phyloP scores from a whole-genome alignment of 2,888 invertebrate species.

The Danaus chrysippus region DNA sequence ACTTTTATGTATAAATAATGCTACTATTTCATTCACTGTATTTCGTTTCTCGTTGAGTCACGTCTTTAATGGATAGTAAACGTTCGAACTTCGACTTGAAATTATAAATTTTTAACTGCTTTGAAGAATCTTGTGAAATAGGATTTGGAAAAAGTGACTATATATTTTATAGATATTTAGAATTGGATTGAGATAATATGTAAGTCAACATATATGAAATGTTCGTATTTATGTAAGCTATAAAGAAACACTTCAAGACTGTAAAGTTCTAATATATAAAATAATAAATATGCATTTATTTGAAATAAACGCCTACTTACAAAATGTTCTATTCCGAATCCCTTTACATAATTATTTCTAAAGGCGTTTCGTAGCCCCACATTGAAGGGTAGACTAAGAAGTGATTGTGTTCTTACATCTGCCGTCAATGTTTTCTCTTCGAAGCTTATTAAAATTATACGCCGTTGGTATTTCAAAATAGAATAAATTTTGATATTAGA shows the following conservation, averaged over 20 bases:
- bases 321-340: not conserved
- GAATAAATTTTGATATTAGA: conserved; percentile 33
- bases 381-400: conserved; percentile 28
- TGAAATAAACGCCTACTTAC: too few relatives aligned
- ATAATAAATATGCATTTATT: too few relatives aligned
- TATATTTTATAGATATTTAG: not conserved
- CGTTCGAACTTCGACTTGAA: conserved; percentile 8
- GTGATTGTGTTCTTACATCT: conserved; percentile 37
- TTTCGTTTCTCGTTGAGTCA: conserved; percentile 15
- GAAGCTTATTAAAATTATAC: conserved; percentile 58
- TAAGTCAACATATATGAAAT: too few relatives aligned
- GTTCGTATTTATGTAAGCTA: too few relatives aligned
- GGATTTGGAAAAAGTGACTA: conserved; percentile 1
- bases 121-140: too few relatives aligned
- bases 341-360: conserved; percentile 5
- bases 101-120: conserved; percentile 3
- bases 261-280: too few relatives aligned
- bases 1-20: conserved; percentile 23
- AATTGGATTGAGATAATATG: not conserved
- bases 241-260: too few relatives aligned
- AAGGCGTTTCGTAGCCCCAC: conserved; percentile 44
- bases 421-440: conserved; percentile 55
- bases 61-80: conserved; percentile 14
- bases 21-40: conserved; percentile 13
- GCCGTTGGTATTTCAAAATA: conserved; percentile 30